phyloP scores from a whole-genome alignment of 2,797 vertebrate genomes.

The Delichon dasypus region DNA sequence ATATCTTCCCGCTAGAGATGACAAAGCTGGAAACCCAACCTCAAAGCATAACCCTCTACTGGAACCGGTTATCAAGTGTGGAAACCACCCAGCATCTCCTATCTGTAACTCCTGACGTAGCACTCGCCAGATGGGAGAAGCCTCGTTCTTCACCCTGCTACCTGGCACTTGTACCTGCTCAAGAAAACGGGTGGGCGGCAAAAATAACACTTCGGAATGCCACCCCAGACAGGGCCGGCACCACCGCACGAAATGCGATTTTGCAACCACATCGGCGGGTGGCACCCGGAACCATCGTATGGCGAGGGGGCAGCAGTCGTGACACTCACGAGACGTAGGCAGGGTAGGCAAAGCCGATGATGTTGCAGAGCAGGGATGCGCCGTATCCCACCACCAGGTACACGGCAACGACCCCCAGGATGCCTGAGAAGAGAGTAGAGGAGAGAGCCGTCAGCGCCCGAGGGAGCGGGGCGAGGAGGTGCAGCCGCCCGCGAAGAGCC shows the following conservation, averaged over 20 bases:
- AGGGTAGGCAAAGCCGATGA: constrained; percentile 17
- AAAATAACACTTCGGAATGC: background rate
- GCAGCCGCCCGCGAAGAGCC: background rate
- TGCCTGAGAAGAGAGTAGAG: background rate
- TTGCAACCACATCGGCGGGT: background rate
- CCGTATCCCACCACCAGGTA: constrained; percentile 15
- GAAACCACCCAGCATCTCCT: background rate
- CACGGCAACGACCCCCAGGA: background rate
- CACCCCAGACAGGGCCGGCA: background rate
- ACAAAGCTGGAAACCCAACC: background rate
- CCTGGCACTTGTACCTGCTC: background rate
- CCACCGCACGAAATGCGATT: background rate
- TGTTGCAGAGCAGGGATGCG: constrained; percentile 20
- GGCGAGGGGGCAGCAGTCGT: background rate
- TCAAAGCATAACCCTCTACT: background rate
- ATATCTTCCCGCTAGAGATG: too few relatives aligned
- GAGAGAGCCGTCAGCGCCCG: background rate
- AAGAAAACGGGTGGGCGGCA: background rate
- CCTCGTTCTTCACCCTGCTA: background rate
- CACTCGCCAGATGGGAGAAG: background rate
- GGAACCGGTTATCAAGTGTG: background rate
- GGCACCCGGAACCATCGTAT: background rate
- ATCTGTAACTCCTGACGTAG: background rate
- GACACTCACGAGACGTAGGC: constrained; percentile 20
- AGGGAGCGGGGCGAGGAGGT: too few relatives aligned